These are phyloP conservation scores for Cylas formicarius DNA, from an alignment of 1,140 invertebrate genomes.

Conservation along the genomic window DNA sequence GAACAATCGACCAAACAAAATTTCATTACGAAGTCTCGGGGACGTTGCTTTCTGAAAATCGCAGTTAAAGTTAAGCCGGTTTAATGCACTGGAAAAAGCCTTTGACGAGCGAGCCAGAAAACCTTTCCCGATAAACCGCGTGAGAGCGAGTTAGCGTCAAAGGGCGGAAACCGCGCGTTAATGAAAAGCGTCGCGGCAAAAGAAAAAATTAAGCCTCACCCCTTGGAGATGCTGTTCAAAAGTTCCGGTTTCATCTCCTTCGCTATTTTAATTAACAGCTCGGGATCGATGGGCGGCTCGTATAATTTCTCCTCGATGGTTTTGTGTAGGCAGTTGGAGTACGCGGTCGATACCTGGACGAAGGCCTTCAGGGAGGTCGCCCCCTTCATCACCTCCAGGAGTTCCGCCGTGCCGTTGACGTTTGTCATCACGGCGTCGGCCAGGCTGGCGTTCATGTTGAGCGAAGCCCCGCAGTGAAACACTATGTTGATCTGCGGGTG, in stretches of 20 bases:
- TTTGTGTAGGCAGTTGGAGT: constrained; percentile 65
- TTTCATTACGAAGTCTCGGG: too few species aligned
- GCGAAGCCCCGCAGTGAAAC: constrained; percentile 75
- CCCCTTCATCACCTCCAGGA: constrained; percentile 42
- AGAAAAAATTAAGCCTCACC: constrained; percentile 15
- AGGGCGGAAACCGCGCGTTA: too few species aligned
- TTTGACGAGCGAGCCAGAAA: too few species aligned
- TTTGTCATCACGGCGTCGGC: constrained; percentile 48
- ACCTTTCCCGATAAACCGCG: constrained; percentile 56
- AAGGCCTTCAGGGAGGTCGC: constrained; percentile 44
- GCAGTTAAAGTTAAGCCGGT: too few species aligned
- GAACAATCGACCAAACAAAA: too few species aligned
- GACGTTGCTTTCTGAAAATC: too few species aligned
- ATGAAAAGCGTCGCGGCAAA: too few species aligned
- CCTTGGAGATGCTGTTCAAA: constrained; percentile 14
- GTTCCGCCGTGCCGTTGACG: constrained; percentile 43
- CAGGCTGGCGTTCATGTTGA: constrained; percentile 48
- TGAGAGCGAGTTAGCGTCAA: too few species aligned
- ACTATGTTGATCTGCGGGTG: constrained; percentile 48
- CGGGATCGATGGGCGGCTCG: constrained; percentile 31
- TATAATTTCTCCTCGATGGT: constrained; percentile 58
- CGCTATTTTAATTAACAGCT: constrained; percentile 18
- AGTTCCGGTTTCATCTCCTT: constrained; percentile 16
- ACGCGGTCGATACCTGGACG: constrained; percentile 76
- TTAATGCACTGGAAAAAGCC: too few species aligned